Evolutionary conservation across 2,797 vertebrate genomes (phyloP), one percentile per base, ranked within the genome.

Genomic region (Psittacula echo): DNA sequence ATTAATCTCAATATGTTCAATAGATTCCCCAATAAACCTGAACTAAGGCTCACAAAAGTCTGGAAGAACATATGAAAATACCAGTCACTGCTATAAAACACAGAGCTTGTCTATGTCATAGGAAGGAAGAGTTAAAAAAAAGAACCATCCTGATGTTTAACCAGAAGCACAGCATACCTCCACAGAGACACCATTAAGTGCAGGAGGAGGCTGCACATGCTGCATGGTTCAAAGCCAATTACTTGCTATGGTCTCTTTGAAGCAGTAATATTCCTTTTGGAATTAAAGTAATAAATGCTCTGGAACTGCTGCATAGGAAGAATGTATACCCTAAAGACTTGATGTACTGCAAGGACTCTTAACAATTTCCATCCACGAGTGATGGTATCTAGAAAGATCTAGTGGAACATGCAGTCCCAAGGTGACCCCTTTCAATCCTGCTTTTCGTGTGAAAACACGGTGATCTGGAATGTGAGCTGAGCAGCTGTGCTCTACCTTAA

Each of bases 341-440:
- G 39, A 50, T 48, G 27, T 17, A 11, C 27, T 84, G 18, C 2
- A n/a, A 74, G 37, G 47, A 60, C 13, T 84, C 23, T 39, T 41
- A 42, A 44, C 34, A 50, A 32, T 65, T 78, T 89, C 26, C 82
- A 44, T 13, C 39, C 51, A 80, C 10, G 54, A 67, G 11, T 45
- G 30, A 42, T 0, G 1, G 22, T 0, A 0, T n/a, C 3, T 48
- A 18, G 18, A 62, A 75, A 78, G 48, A 15, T 64, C 54, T 89
- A 24, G 39, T 32, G 60, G 34, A 62, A 30, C 34, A 78, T 51
- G 51, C 13, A 84, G 26, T 37, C 66, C 84, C 64, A 39, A 78
- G 20, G 14, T 51, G 47, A 86, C 50, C 16, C 17, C 21, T 95
- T 85, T 77, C 9, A n/a, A 37, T 61, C 34, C 32, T 66, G 45